Evolutionary conservation across 1,140 invertebrate species (phyloP), one percentile per base, ranked within the genome.

Genomic region (Drosophila burlai): DNA sequence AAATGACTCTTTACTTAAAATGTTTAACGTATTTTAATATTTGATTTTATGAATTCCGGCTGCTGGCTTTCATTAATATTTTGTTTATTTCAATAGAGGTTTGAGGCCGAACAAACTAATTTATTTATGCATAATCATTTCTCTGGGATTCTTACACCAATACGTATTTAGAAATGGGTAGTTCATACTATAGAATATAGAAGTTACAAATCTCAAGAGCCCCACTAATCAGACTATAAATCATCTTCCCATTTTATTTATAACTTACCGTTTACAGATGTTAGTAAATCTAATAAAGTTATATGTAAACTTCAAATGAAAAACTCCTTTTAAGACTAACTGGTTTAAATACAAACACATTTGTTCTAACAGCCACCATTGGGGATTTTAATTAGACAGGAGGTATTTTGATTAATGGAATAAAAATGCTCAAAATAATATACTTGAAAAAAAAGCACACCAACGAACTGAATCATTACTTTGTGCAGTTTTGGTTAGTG

Each of bases 341-440:
- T 71, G 64, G 68, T 45, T 68, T 76, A 68, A 31, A 29, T 58
- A 57, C 62, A 21, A 42, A 64, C 65, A 76, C 71, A 46, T 62
- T 71, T 52, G 76, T 60, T 60, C 64, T 52, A 86, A 62, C 40
- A 16, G 9, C 69, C 79, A 82, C 65, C 64, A 66, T 60, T 61
- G 69, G 75, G 63, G 42, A 45, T 65, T 86, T 85, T 86, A 85
- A 85, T 86, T 82, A 82, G 83, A 43, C 83, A 64, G 75, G 55
- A 79, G 71, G 76, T 46, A 87, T 89, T 86, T 83, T 83, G 76
- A 69, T 89, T 89, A 87, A 87, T 87, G 68, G 36, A 83, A 57
- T 63, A 54, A 57, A 67, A 86, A 67, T 76, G 80, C 21, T 64
- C 80, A 83, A 75, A 82, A 67, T 3, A 26, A 46, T 40, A 29